Evolutionary conservation across 2,888 invertebrate species (phyloP).

Genomic region (Calameuta idolon): DNA sequence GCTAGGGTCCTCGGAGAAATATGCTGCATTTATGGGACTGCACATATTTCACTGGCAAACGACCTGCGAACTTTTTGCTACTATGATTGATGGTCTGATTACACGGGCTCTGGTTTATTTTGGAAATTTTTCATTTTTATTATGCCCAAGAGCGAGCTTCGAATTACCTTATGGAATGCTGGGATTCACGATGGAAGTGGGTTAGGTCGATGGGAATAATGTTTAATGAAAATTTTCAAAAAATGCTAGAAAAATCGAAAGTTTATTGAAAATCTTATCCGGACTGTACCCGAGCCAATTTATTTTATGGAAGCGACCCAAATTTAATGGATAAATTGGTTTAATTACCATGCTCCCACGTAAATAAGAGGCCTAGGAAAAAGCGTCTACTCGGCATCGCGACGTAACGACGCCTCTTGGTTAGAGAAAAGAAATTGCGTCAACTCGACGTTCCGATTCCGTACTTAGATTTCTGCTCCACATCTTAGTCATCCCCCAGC

Average conservation of each 20-base stretch:
- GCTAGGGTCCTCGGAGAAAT: slow-evolving; percentile 43
- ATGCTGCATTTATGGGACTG: slow-evolving; percentile 38
- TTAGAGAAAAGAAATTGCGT: slow-evolving; percentile 2
- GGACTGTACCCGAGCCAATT: neutral
- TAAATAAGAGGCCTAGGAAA: neutral
- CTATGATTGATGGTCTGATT: neutral
- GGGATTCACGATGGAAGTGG: neutral
- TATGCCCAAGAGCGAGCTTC: neutral
- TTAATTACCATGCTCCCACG: slow-evolving; percentile 36
- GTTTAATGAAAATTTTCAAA: neutral
- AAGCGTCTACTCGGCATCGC: neutral
- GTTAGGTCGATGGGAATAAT: neutral
- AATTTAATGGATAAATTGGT: slow-evolving; percentile 36
- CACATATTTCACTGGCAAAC: slow-evolving; percentile 7
- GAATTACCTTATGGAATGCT: neutral
- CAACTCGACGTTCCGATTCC: neutral
- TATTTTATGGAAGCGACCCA: slow-evolving; percentile 15
- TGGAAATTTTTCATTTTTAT: neutral
- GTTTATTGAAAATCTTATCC: neutral
- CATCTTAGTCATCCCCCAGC: neutral
- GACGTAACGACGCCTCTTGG: neutral
- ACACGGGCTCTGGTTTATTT: neutral
- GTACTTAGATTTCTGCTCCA: neutral
- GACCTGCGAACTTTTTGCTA: neutral
- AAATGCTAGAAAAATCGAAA: neutral